Conservation (phyloP, 1,140 invertebrate genomes). For the Listronotus bonariensis region DNA sequence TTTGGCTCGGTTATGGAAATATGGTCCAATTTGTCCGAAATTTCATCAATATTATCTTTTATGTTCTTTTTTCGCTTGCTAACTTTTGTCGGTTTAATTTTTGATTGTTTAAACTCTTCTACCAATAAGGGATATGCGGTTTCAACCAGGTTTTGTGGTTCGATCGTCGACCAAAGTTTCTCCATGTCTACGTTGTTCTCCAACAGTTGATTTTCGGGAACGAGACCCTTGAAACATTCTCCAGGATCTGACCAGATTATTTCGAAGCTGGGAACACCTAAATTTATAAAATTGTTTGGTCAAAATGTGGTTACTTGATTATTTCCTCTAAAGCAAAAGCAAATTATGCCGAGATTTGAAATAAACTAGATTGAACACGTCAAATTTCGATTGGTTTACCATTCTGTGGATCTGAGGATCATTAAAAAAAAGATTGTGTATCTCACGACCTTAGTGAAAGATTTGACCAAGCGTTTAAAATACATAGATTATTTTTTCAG, state of each 20-base stretch:
- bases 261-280: slow-evolving; percentile 69
- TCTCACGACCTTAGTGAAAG: too few relatives aligned
- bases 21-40: slow-evolving; percentile 39
- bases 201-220: slow-evolving; percentile 61
- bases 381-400: too few relatives aligned
- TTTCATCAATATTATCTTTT: slow-evolving; percentile 40
- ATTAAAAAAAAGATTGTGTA: too few relatives aligned
- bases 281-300: slow-evolving; percentile 7
- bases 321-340: not conserved
- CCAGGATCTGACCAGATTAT: slow-evolving; percentile 69
- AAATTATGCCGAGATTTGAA: not conserved
- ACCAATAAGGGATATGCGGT: slow-evolving; percentile 71
- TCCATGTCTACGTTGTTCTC: slow-evolving; percentile 52
- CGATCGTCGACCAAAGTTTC: slow-evolving; percentile 66
- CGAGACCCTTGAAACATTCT: slow-evolving; percentile 61
- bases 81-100: slow-evolving; percentile 56
- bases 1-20: slow-evolving; percentile 40
- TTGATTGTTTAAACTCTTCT: slow-evolving; percentile 63
- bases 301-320: not conserved
- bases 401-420: too few relatives aligned
- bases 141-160: slow-evolving; percentile 67
- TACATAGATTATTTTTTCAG: too few relatives aligned
- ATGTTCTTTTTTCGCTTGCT: slow-evolving; percentile 57
- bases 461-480: too few relatives aligned
- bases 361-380: too few relatives aligned